Evolutionary conservation across 2,113 vertebrate genomes (phyloP).

Genomic region (Psephotus haematonotus): DNA sequence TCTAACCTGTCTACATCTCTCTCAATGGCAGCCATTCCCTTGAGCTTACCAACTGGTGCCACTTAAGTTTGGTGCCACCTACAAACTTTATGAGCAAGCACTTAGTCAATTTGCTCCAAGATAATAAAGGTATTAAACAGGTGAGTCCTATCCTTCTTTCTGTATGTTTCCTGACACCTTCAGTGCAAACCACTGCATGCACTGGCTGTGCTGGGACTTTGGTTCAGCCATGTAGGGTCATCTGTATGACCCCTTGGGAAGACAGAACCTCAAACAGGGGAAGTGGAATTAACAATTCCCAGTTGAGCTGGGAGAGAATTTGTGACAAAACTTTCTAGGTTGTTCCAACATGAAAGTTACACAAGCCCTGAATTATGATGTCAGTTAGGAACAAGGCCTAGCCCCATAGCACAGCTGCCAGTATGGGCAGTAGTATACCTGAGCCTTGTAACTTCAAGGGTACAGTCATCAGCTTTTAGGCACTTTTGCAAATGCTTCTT

Average conservation of each 20-base stretch:
- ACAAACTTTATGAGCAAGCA: not conserved
- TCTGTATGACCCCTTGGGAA: not conserved
- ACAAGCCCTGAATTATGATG: not conserved
- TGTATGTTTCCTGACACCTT: not conserved
- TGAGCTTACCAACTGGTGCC: not conserved
- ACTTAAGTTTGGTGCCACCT: not conserved
- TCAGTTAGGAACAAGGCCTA: not conserved
- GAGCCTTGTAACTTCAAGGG: not conserved
- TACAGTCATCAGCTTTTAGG: not conserved
- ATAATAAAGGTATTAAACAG: not conserved
- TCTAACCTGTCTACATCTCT: not conserved
- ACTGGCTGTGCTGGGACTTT: not conserved
- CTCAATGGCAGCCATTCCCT: not conserved
- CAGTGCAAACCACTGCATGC: not conserved
- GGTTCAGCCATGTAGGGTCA: accelerated
- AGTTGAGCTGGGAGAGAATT: not conserved
- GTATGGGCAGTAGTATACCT: not conserved
- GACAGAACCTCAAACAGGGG: not conserved
- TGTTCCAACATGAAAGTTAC: not conserved
- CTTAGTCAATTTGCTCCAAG: not conserved
- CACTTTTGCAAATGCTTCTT: not conserved
- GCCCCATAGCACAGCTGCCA: not conserved
- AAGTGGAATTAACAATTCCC: not conserved
- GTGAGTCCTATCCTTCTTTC: not conserved
- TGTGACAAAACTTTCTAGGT: not conserved